Evolutionary conservation across 2,888 invertebrate genomes (phyloP), one percentile per base, ranked within the genome.

Genomic region (Phoenoteleia sp.): DNA sequence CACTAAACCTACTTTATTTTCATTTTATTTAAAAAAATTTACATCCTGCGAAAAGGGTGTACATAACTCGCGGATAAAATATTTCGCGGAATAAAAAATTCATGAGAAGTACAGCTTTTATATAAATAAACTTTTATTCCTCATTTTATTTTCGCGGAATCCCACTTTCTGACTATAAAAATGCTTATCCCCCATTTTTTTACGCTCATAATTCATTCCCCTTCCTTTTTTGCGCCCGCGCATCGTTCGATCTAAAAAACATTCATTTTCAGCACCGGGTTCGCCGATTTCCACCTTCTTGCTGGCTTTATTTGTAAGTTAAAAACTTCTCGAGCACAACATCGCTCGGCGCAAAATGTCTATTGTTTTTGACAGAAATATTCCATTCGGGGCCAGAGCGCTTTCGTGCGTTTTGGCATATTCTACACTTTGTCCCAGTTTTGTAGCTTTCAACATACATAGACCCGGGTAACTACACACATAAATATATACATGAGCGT

Each of bases 341-440:
- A 45, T 45, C 19, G 17, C 19, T 45, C 21, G 25, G 54, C 5
- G 47, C 39, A 45, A 60, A 74, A 27, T 76, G 76, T 64, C 71
- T 76, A 81, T 82, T 77, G 76, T 82, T 76, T 79, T 83, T 71
- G 77, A 74, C 67, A 72, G 66, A 72, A 79, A 74, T 83, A 75
- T 81, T 69, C 60, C 49, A 81, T 69, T 66, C 21, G 39, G n/a
- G 17, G n/a, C n/a, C n/a, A n/a, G n/a, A n/a, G n/a, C n/a, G n/a
- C 39, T 13, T 52, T 56, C 29, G 42, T 64, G 42, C 71, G 62
- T 49, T 80, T 81, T 60, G 69, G 54, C 69, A 66, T 76, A 76
- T 71, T 56, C 29, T 29, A 25, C 77, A 69, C 77, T 79, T 77
- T 79, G 77, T 54, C 77, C 77, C 11, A 83, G 79, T 79, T 84